phyloP scores from a whole-genome alignment of 2,797 vertebrate species.

The Aphelocoma californica region DNA sequence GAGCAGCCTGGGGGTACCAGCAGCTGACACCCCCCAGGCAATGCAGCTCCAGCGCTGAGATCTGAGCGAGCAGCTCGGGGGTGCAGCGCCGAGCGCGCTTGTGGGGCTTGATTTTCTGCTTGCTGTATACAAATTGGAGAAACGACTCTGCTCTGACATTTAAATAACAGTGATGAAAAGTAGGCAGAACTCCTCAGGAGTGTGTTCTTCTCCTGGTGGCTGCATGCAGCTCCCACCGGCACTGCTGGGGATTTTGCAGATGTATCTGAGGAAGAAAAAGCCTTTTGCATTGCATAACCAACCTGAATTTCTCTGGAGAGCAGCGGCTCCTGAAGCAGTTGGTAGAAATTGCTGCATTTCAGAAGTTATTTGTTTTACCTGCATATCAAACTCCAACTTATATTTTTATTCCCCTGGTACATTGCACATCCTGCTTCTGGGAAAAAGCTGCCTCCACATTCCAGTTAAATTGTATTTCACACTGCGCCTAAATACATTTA shows the following conservation, averaged over 20 bases:
- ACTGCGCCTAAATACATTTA: constrained; percentile 53
- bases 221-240: not conserved
- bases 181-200: not conserved
- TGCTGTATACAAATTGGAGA: not conserved
- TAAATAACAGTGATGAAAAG: constrained; percentile 25
- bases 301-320: constrained; percentile 43
- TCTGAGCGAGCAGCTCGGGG: not conserved
- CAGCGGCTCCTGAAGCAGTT: not conserved
- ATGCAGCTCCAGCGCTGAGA: not conserved
- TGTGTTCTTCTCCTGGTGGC: not conserved
- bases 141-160: constrained; percentile 61
- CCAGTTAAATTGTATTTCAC: constrained; percentile 45
- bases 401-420: constrained; percentile 24
- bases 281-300: constrained; percentile 45
- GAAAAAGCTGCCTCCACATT: not conserved
- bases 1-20: constrained; percentile 51
- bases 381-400: constrained; percentile 33
- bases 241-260: not conserved
- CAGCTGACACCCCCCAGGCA: constrained; percentile 70
- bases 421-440: not conserved
- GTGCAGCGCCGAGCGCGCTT: not conserved
- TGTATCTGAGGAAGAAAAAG: constrained; percentile 25
- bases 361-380: constrained; percentile 46
- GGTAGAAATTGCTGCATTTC: constrained; percentile 14
- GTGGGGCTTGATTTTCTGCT: not conserved